A percentile compares a stretch with the other conserved stretches of the same genome.
Conservation (phyloP, 2,113 vertebrate species). For the Charina bottae region DNA sequence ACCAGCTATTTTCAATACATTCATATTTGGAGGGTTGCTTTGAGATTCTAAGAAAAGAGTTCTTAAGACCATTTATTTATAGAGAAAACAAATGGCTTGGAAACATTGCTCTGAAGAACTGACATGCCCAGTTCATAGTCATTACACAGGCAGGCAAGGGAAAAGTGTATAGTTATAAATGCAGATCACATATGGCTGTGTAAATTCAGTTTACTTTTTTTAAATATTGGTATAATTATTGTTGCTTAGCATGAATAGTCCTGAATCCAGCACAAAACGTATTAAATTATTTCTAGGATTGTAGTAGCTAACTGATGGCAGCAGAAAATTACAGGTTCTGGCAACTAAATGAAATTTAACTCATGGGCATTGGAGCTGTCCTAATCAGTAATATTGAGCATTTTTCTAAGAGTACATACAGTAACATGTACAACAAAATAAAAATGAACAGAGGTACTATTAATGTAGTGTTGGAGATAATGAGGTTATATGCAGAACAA, state of each 20-base stretch:
- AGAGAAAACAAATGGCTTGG: background rate
- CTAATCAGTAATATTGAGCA: conserved; percentile 23
- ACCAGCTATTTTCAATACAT: background rate
- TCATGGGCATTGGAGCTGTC: conserved; percentile 26
- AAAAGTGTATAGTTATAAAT: background rate
- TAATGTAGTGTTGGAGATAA: background rate
- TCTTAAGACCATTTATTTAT: conserved; percentile 17
- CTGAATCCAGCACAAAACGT: background rate
- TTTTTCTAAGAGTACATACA: background rate
- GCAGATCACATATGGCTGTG: background rate
- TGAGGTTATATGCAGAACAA: background rate
- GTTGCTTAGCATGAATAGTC: background rate
- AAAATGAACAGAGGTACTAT: background rate
- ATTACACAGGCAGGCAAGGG: background rate
- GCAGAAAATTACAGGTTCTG: conserved; percentile 19
- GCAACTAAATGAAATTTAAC: background rate
- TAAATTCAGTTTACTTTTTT: background rate
- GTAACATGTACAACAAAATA: background rate
- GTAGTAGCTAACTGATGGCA: background rate
- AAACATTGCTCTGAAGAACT: background rate
- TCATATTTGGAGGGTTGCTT: background rate
- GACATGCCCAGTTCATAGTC: background rate
- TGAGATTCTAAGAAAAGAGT: conserved; percentile 22
- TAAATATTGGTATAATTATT: background rate
- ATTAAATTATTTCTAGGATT: conserved; percentile 5